phyloP scores from a whole-genome alignment of 1,140 invertebrate genomes.

The Goniozus legneri region DNA sequence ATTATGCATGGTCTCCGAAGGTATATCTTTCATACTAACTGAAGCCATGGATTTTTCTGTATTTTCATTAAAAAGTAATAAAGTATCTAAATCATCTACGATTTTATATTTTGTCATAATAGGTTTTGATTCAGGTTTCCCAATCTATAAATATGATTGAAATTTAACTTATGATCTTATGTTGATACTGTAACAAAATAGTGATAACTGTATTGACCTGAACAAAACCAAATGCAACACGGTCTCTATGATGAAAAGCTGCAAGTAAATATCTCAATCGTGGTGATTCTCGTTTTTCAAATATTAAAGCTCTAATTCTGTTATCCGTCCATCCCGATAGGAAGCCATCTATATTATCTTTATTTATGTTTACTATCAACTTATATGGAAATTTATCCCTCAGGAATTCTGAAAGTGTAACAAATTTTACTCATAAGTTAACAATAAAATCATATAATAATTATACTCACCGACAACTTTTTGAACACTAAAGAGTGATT shows the following conservation, averaged over 20 bases:
- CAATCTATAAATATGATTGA: conserved; percentile 57
- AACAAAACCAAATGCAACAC: conserved; percentile 84
- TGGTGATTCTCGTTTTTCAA: conserved; percentile 73
- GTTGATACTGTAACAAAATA: background rate
- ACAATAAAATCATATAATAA: background rate
- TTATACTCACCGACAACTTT: conserved; percentile 69
- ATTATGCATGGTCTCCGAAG: conserved; percentile 81
- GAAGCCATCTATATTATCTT: conserved; percentile 74
- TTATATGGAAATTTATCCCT: conserved; percentile 80
- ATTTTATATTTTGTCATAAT: conserved; percentile 71
- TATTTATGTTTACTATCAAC: conserved; percentile 68
- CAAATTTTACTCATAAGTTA: conserved; percentile 3
- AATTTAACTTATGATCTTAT: background rate
- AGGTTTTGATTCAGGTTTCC: conserved; percentile 63
- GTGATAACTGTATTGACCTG: conserved; percentile 31
- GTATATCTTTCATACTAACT: conserved; percentile 82
- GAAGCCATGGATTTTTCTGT: conserved; percentile 75
- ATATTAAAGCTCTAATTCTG: conserved; percentile 82
- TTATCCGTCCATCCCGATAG: conserved; percentile 88
- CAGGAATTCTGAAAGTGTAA: conserved; percentile 68
- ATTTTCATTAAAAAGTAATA: conserved; percentile 91
- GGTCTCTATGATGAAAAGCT: conserved; percentile 79
- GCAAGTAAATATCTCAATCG: conserved; percentile 83
- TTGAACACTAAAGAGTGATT: conserved; percentile 70
- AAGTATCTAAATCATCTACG: conserved; percentile 73